phyloP scores from a whole-genome alignment of 2,888 invertebrate species.

The Epirrita christyi region DNA sequence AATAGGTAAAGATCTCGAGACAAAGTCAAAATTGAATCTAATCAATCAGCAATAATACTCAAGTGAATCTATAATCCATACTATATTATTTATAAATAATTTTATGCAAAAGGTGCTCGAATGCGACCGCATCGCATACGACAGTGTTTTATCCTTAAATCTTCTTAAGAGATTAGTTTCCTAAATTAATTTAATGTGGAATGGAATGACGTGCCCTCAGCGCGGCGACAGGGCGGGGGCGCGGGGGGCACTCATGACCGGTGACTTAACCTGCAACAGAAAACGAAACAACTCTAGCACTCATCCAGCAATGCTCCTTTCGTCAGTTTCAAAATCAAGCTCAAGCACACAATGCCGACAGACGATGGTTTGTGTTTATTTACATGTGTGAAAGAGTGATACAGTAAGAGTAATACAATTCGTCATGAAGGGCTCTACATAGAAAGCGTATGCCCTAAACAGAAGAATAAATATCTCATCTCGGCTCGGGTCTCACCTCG shows the following conservation, averaged over 20 bases:
- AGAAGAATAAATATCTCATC: not conserved
- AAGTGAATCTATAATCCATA: slow-evolving; percentile 81
- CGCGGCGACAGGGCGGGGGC: slow-evolving; percentile 65
- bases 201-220: slow-evolving; percentile 82
- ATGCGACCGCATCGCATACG: slow-evolving; percentile 62
- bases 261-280: slow-evolving; percentile 80
- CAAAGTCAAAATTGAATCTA: slow-evolving; percentile 74
- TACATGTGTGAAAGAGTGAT: not conserved
- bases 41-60: slow-evolving; percentile 83
- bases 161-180: slow-evolving; percentile 79
- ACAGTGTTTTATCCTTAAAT: slow-evolving; percentile 77
- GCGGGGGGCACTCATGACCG: slow-evolving; percentile 71
- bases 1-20: slow-evolving; percentile 65
- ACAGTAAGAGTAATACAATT: too few species aligned
- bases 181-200: slow-evolving; percentile 82
- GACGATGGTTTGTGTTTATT: slow-evolving; percentile 3
- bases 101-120: slow-evolving; percentile 66
- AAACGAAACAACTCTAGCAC: not conserved
- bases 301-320: not conserved
- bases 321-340: not conserved
- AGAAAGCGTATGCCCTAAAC: not conserved
- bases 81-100: slow-evolving; percentile 77
- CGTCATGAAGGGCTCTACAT: not conserved
- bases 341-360: slow-evolving; percentile 2
- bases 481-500: slow-evolving; percentile 60